Evolutionary conservation across 2,888 invertebrate species (phyloP), one percentile per base, ranked within the genome.

Genomic region (Rosalia funebris): DNA sequence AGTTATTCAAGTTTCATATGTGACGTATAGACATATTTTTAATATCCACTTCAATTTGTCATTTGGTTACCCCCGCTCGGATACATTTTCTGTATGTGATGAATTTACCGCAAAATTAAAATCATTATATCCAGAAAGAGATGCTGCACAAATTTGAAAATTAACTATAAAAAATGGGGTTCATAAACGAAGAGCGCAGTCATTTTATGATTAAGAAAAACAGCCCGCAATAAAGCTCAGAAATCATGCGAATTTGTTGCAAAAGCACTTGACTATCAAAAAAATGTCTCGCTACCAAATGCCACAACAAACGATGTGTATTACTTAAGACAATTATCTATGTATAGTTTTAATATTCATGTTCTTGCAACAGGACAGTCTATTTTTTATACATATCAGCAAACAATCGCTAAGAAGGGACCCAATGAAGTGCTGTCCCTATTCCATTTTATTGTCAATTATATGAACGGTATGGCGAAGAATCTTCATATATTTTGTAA

Each of bases 401-500:
- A 59, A 50, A 15, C 5, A 9, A 5, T 11, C 3, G 60, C 46
- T 9, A 42, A 48, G 15, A 60, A 46, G 25, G 54, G 48, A 34
- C 19, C 15, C 7, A 42, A 47, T 34, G 54, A 54, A 16, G 56
- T 56, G 3, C 32, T 16, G 5, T 55, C 50, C 9, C 46, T 61
- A 19, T 61, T 46, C 46, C 11, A 32, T 15, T 19, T 11, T 45
- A 11, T 45, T 19, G 10, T 19, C 11, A 46, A 46, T 25, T 7
- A 37, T 12, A 14, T 31, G 5, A 3, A 31, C 11, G 12, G 3
- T 12, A 11, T 10, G 3, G 57, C 60, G 1, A 15, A 45, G 19
- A 17, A 64, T 12, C 46, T 72, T 25, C 39, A 54, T 53, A 66
- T 72, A 34, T 73, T 72, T 62, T 73, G 71, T 60, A 69, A 71